phyloP scores from a whole-genome alignment of 2,797 vertebrate genomes.

The Knipowitschia caucasica region DNA sequence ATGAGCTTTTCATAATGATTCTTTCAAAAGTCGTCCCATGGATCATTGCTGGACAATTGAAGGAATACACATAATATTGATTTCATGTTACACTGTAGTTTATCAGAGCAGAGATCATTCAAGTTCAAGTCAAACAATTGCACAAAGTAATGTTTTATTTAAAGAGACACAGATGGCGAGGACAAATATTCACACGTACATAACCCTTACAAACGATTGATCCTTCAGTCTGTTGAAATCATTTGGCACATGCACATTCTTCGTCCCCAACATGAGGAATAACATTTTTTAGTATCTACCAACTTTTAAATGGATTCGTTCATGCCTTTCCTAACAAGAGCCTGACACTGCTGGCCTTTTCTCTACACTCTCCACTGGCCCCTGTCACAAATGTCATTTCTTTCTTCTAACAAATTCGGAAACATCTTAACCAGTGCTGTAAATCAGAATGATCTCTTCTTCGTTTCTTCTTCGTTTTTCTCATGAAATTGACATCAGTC shows the following conservation, averaged over 20 bases:
- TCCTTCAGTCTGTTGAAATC: not conserved
- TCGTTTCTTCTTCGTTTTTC: not conserved
- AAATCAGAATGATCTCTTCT: constrained; percentile 19
- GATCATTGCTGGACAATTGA: too few relatives aligned
- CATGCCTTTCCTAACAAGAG: not conserved
- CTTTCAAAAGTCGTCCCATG: too few relatives aligned
- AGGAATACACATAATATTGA: too few relatives aligned
- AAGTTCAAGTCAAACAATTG: not conserved
- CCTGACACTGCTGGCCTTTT: constrained; percentile 13
- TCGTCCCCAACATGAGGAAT: not conserved
- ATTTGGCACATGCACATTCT: not conserved
- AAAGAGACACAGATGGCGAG: not conserved
- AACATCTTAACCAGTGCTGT: constrained; percentile 20
- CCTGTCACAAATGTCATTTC: constrained; percentile 15
- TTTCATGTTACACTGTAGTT: not conserved
- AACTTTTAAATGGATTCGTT: not conserved
- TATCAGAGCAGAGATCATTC: not conserved
- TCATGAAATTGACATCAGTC: constrained; percentile 30
- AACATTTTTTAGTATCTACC: not conserved
- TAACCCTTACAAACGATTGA: not conserved
- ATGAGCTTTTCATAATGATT: too few relatives aligned
- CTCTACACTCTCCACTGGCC: constrained; percentile 19
- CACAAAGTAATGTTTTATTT: not conserved
- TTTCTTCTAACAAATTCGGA: constrained; percentile 28
- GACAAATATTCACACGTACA: not conserved